These are phyloP conservation scores for Conus canariensis DNA, from an alignment of 2,888 invertebrate species.

Conservation along the genomic window DNA sequence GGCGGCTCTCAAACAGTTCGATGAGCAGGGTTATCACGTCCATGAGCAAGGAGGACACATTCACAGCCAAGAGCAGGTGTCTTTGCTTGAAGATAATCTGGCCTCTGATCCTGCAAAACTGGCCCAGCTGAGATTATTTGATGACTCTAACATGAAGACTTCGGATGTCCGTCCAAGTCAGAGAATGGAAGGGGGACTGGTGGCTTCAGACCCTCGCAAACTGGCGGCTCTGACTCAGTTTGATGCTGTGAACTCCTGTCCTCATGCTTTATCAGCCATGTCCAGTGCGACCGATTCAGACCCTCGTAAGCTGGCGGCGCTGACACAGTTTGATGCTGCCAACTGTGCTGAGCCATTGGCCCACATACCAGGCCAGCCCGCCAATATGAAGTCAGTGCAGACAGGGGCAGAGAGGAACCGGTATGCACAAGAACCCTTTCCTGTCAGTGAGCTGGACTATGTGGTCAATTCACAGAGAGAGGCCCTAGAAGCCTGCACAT, in stretches of 20 bases:
- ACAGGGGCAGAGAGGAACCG: background rate
- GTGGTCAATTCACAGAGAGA: constrained; percentile 24
- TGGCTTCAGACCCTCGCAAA: constrained; percentile 36
- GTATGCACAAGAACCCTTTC: background rate
- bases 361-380: background rate
- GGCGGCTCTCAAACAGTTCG: constrained; percentile 54
- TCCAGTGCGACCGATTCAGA: constrained; percentile 11
- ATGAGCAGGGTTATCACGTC: constrained; percentile 30
- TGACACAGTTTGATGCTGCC: constrained; percentile 3
- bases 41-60: background rate
- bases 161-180: background rate
- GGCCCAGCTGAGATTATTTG: constrained; percentile 35
- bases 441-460: constrained; percentile 22
- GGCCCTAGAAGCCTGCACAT: constrained; percentile 14
- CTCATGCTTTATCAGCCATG: background rate
- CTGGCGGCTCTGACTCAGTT: constrained; percentile 15
- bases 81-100: background rate
- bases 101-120: constrained; percentile 33
- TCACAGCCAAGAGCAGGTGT: background rate
- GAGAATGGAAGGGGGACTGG: background rate
- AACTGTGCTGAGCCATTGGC: background rate
- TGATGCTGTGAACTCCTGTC: background rate
- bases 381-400: background rate
- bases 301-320: constrained; percentile 22
- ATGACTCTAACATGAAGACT: background rate